These are phyloP conservation scores for Eurypyga helias DNA, from an alignment of 2,113 vertebrate species.

Conservation along the genomic window DNA sequence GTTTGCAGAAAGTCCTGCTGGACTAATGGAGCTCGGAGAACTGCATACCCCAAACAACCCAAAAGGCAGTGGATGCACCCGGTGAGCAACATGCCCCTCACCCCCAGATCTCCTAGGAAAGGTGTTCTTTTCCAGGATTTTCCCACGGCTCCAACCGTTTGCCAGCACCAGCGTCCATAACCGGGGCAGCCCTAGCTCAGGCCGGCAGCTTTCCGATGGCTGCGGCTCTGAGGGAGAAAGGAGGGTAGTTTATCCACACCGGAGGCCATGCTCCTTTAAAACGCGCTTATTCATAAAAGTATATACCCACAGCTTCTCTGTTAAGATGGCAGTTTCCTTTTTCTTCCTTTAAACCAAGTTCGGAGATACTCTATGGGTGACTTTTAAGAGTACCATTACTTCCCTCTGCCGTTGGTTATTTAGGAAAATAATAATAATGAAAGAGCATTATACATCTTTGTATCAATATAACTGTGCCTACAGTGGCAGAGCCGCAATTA, in stretches of 20 bases:
- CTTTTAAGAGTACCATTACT: neutral
- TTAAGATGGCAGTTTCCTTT: neutral
- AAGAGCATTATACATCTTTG: neutral
- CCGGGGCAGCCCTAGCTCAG: accelerated
- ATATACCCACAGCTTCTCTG: accelerated
- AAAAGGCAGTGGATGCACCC: neutral
- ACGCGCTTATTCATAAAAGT: neutral
- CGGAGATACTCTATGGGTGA: neutral
- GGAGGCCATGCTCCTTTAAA: accelerated
- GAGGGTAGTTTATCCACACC: neutral
- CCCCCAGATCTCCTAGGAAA: neutral
- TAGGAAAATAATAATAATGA: neutral
- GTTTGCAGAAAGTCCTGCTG: neutral
- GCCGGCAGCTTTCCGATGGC: neutral
- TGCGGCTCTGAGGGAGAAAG: neutral
- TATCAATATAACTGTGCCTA: neutral
- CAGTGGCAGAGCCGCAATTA: neutral
- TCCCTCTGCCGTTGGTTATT: neutral
- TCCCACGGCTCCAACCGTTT: neutral
- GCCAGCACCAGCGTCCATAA: accelerated
- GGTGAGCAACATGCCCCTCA: neutral
- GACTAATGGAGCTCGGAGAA: neutral
- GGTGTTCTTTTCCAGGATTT: neutral
- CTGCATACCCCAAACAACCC: neutral
- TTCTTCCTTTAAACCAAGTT: neutral